phyloP scores from a whole-genome alignment of 2,113 vertebrate species.

The Hemicordylus capensis region DNA sequence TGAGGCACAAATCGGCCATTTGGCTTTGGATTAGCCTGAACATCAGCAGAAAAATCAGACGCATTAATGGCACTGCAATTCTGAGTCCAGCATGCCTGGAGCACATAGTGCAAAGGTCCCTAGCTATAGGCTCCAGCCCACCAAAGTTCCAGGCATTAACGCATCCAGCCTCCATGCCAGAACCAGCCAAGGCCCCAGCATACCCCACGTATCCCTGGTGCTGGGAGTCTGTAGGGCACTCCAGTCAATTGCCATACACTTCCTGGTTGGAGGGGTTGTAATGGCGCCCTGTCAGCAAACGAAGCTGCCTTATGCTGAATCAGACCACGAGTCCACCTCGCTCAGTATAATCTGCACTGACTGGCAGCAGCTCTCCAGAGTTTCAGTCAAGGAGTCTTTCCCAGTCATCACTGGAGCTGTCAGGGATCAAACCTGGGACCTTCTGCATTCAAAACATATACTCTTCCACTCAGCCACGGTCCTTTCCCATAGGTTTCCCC shows the following conservation, averaged over 20 bases:
- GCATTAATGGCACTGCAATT: neutral
- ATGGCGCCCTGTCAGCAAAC: neutral
- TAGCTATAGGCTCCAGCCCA: neutral
- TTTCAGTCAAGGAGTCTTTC: too few relatives aligned
- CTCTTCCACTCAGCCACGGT: too few relatives aligned
- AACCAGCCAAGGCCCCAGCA: neutral
- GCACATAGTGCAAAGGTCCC: neutral
- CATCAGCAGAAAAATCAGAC: neutral
- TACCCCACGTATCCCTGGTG: neutral
- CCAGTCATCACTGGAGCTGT: too few relatives aligned
- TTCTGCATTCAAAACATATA: too few relatives aligned
- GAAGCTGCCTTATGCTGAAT: too few relatives aligned
- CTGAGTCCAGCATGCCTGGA: neutral
- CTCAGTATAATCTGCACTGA: too few relatives aligned
- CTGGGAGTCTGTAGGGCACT: neutral
- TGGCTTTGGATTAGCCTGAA: neutral
- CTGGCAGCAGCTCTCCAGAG: too few relatives aligned
- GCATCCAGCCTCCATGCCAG: neutral
- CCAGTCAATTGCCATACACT: neutral
- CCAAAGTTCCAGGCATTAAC: neutral
- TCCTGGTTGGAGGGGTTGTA: neutral
- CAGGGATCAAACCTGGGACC: too few relatives aligned
- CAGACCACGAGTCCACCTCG: too few relatives aligned
- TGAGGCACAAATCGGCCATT: neutral
- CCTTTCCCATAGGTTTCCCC: too few relatives aligned